Conservation (phyloP, 1,140 invertebrate species). For the Sinonovacula constricta region DNA sequence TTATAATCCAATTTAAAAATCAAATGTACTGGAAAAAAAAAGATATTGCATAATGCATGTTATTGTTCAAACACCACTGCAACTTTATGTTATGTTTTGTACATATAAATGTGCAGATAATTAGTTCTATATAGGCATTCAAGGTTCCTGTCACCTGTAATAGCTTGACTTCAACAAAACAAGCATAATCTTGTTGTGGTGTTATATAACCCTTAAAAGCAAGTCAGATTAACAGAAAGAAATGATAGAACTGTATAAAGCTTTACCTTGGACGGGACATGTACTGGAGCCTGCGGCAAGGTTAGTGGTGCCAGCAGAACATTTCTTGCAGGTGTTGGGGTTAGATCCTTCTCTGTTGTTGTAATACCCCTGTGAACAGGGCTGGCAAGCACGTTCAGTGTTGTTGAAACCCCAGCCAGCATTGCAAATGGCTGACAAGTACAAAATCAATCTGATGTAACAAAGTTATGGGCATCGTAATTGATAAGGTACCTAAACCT, state of each 20-base stretch:
- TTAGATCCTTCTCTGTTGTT: conserved; percentile 7
- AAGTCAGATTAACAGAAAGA: neutral
- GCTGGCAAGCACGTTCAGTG: neutral
- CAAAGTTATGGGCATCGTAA: neutral
- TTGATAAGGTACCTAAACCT: neutral
- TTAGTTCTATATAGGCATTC: too few relatives aligned
- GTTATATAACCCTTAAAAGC: too few relatives aligned
- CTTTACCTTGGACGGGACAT: conserved; percentile 1
- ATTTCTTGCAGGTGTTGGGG: conserved; percentile 14
- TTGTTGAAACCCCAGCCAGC: conserved; percentile 4
- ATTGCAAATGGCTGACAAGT: conserved; percentile 4
- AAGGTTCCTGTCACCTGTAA: too few relatives aligned
- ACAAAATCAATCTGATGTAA: neutral
- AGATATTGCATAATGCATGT: too few relatives aligned
- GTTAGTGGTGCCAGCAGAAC: conserved; percentile 6
- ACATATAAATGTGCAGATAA: too few relatives aligned
- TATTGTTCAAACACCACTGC: too few relatives aligned
- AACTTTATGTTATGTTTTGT: too few relatives aligned
- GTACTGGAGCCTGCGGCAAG: neutral
- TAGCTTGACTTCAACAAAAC: too few relatives aligned
- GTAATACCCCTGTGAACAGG: neutral
- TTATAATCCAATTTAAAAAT: too few relatives aligned
- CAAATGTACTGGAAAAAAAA: too few relatives aligned
- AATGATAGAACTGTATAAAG: too few relatives aligned
- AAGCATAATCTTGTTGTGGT: too few relatives aligned